These are phyloP conservation scores for Corythornis leucogaster DNA, from an alignment of 2,797 vertebrate genomes.

Conservation along the genomic window DNA sequence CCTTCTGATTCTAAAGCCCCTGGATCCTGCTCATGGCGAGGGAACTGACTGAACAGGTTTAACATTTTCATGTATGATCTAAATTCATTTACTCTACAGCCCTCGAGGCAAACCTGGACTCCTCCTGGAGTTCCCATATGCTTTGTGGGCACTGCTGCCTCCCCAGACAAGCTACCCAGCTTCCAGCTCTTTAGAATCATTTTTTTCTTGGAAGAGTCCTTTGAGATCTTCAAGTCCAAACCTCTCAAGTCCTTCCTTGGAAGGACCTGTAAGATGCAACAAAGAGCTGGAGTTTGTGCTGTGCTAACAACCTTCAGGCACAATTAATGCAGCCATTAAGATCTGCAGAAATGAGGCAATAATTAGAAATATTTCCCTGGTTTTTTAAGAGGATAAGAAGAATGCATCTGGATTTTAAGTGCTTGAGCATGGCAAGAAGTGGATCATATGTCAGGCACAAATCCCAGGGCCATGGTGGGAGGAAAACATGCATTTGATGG, in stretches of 20 bases:
- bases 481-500: background rate
- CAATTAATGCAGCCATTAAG: background rate
- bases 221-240: background rate
- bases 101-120: background rate
- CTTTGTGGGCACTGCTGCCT: background rate
- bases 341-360: background rate
- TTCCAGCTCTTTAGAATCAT: background rate
- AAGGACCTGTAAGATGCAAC: background rate
- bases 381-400: background rate
- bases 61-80: background rate
- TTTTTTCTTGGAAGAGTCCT: background rate
- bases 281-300: background rate
- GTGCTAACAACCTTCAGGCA: background rate
- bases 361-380: background rate
- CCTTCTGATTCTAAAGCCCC: background rate
- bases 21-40: background rate
- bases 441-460: background rate
- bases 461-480: background rate
- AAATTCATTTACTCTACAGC: background rate
- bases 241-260: background rate
- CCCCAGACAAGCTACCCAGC: background rate
- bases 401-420: background rate
- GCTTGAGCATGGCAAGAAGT: background rate
- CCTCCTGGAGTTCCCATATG: background rate
- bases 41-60: constrained; percentile 29